These are phyloP conservation scores for Panurus biarmicus DNA, from an alignment of 2,113 vertebrate species.

Conservation along the genomic window DNA sequence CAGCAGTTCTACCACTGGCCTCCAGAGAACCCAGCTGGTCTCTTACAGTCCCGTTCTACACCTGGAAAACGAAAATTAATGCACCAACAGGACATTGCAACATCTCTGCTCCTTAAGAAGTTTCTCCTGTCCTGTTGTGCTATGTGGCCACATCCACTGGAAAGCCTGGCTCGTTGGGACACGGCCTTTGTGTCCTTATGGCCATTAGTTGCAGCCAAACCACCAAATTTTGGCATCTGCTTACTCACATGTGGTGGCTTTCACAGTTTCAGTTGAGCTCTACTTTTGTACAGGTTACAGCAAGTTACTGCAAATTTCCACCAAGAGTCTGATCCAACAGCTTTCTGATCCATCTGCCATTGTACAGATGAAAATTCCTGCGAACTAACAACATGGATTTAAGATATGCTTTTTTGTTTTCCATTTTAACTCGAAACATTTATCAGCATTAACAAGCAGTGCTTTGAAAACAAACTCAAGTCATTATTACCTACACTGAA, in stretches of 20 bases:
- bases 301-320: not conserved
- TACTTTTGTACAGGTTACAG: not conserved
- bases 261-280: not conserved
- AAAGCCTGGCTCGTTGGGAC: not conserved
- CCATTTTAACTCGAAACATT: not conserved
- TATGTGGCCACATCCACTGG: not conserved
- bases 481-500: not conserved
- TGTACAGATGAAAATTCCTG: not conserved
- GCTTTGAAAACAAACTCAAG: not conserved
- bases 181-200: not conserved
- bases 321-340: not conserved
- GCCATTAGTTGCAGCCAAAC: not conserved
- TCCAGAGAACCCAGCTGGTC: not conserved
- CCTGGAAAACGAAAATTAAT: not conserved
- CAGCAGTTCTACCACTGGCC: not conserved
- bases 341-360: not conserved
- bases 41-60: not conserved
- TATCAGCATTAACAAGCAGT: not conserved
- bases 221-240: not conserved
- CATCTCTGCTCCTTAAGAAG: not conserved
- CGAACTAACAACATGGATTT: not conserved
- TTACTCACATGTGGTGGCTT: not conserved
- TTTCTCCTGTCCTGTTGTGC: not conserved
- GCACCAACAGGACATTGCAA: not conserved
- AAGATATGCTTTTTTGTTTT: not conserved